Percentiles rank a stretch among this genome's conserved stretches.
phyloP scores from a whole-genome alignment of 1,140 invertebrate genomes.

The Polyergus mexicanus region DNA sequence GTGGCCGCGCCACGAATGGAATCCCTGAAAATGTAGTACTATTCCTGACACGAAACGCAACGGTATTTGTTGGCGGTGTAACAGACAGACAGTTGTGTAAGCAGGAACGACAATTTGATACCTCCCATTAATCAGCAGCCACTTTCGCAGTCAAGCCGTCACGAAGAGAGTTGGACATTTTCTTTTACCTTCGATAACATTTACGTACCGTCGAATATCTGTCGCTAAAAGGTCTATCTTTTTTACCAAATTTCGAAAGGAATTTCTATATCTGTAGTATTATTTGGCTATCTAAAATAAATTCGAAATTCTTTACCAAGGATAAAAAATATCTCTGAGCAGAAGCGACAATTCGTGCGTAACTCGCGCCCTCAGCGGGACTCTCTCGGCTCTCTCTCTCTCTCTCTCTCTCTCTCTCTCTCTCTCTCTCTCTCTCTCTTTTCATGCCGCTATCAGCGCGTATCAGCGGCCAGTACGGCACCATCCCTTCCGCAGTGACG shows the following conservation, averaged over 20 bases:
- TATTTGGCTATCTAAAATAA: background rate
- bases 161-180: background rate
- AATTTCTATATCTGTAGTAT: background rate
- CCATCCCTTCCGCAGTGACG: conserved; percentile 57
- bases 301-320: background rate
- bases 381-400: conserved; percentile 3
- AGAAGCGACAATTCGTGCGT: conserved; percentile 8
- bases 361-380: conserved; percentile 32
- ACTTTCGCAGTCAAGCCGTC: conserved; percentile 28
- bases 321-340: background rate
- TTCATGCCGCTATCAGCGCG: conserved; percentile 34
- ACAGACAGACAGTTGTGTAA: conserved; percentile 41
- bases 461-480: conserved; percentile 58
- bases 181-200: background rate
- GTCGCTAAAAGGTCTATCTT: background rate
- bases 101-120: conserved; percentile 50
- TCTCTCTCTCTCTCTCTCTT: background rate
- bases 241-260: background rate
- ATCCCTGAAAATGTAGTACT: conserved; percentile 49
- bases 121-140: conserved; percentile 34
- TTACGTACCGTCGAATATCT: background rate
- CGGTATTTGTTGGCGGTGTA: conserved; percentile 30
- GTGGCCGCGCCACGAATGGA: conserved; percentile 17
- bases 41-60: conserved; percentile 65
- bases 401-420: too few relatives aligned